Evolutionary conservation across 2,888 invertebrate species (phyloP), one percentile per base, ranked within the genome.

Genomic region (Pachliopta kotzebuea): DNA sequence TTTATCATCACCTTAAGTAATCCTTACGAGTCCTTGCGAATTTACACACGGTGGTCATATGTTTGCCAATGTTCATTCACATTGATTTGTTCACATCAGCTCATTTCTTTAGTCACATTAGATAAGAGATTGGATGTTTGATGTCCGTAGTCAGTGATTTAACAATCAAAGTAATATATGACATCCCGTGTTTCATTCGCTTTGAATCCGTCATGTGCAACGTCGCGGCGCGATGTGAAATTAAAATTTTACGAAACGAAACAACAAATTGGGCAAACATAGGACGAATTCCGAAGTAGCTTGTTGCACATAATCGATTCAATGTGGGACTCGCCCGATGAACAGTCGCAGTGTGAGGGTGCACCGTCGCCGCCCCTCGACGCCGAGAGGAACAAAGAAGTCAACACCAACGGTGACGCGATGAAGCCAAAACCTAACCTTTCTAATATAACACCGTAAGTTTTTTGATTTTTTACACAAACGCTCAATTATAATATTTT

Each of bases 361-460:
- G 84, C 80, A 70, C 75, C 78, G 69, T 81, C 86, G 73, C 85
- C 84, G 71, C 80, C 84, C 66, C 78, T 77, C 76, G 79, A 83
- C 76, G 69, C 80, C 72, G 73, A 84, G 76, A 67, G 63, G 55
- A 81, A 83, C 72, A 85, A 85, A 71, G 88, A 90, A 20, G 78
- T 74, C 71, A 81, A 78, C 74, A 74, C 82, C 77, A 87, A 85
- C 81, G 78, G 92, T 74, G 79, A 89, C 74, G 85, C 82, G 56
- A 75, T 81, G 80, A 92, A 92, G 73, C 84, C 90, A 59, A 93
- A 93, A 72, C 92, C 93, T 73, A 86, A 88, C 75, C 77, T 91
- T 72, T 85, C 91, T 67, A 92, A 90, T 72, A 92, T 94, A 71
- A 94, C 94, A 70, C 95, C 95, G 95, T 95, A 84, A 93, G 93